Evolutionary conservation across 2,888 invertebrate genomes (phyloP).

Genomic region (Antheraea assamensis): DNA sequence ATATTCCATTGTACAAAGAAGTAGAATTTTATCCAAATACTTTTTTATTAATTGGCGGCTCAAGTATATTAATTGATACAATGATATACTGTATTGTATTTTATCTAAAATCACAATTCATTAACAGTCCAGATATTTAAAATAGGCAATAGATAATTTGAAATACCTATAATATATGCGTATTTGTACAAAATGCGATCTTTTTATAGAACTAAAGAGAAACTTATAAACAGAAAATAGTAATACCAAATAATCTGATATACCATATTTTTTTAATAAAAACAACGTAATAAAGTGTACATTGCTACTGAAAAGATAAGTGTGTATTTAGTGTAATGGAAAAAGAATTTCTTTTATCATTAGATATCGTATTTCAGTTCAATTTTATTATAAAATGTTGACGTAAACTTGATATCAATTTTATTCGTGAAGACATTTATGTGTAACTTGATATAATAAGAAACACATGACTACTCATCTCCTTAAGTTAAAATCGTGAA

Average conservation of each 20-base stretch:
- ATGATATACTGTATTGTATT: neutral
- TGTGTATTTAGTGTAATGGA: too few species aligned
- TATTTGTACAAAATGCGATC: neutral
- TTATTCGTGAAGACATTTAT: neutral
- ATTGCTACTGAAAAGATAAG: neutral
- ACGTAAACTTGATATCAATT: neutral
- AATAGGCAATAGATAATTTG: neutral
- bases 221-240: neutral
- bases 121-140: neutral
- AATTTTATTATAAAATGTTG: neutral
- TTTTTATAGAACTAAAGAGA: neutral
- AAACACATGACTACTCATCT: neutral
- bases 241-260: neutral
- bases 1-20: slow-evolving; percentile 10
- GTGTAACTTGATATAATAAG: neutral
- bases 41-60: neutral
- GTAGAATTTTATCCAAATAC: neutral
- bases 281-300: neutral
- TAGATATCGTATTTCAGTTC: neutral
- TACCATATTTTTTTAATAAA: neutral
- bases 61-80: neutral
- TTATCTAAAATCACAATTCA: neutral
- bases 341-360: neutral
- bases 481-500: neutral
- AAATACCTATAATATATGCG: neutral